Base-by-base conservation (phyloP, 2,888 invertebrate species). In the Drosophila kanekoi region DNA sequence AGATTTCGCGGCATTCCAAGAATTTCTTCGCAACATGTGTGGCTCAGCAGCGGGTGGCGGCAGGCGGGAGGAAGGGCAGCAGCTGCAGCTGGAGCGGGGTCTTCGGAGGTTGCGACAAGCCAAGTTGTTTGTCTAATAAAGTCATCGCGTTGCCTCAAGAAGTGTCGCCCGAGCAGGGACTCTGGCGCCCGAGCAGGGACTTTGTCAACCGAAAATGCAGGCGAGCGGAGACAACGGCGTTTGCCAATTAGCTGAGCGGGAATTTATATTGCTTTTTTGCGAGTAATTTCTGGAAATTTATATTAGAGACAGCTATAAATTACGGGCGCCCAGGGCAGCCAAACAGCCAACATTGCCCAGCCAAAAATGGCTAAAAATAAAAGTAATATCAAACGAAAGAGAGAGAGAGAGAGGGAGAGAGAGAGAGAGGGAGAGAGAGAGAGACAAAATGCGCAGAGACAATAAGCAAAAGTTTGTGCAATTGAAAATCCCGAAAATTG, bases 211-310 rank as follows among this genome's bases (percentile, higher is more conserved):
- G 40, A 37, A 6, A 18, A 6, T 9, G 28, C 14, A 10, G 23
- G 62, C 28, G 8, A 35, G 20, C 57, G 14, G 16, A 13, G 8
- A 32, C 18, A 23, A 51, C 28, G 32, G 38, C 62, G 37, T 11
- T 77, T 86, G 86, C 83, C 88, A 83, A 85, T 83, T 83, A 87
- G 88, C 72, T 69, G 81, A 57, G 64, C 13, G 40, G 77, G 83
- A 86, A 83, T 88, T 88, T 88, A 88, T 86, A 78, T 86, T 86
- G 84, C 87, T 77, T 77, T 87, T 79, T 58, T 51, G 57, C 53
- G 61, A 82, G 77, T 85, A 82, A 87, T 86, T 82, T 83, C 68
- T 56, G 23, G 70, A 86, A 83, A 83, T 88, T 78, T 88, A 80
- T 83, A 75, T 83, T 72, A 72, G 83, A 83, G 52, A 64, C 71